Evolutionary conservation across 2,113 vertebrate genomes (phyloP).

Genomic region (Pachypanchax playfairii): DNA sequence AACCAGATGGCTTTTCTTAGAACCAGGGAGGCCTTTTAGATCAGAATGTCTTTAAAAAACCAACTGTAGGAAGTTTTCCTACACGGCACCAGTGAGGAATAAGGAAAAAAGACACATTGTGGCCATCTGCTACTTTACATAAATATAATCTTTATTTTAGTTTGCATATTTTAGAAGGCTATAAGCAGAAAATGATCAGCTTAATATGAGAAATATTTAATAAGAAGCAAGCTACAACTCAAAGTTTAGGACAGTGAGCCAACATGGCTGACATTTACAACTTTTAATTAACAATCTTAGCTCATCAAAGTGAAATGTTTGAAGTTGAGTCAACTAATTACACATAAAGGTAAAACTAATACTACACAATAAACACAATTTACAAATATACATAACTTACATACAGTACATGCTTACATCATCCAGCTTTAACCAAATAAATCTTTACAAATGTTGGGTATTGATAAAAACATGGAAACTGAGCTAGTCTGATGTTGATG

Average conservation of each 20-base stretch:
- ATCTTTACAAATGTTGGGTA: background rate
- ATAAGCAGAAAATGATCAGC: conserved; percentile 17
- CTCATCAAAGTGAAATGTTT: background rate
- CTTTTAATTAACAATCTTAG: background rate
- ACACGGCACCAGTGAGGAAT: background rate
- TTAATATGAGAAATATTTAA: conserved; percentile 20
- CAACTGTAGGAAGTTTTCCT: background rate
- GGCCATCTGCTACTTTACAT: conserved; percentile 26
- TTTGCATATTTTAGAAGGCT: conserved; percentile 33
- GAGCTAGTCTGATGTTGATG: background rate
- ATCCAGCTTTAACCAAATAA: background rate
- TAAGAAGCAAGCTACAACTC: conserved; percentile 8
- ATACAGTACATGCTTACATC: conserved; percentile 17
- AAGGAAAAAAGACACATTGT: background rate
- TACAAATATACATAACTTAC: conserved; percentile 25
- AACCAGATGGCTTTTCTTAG: too few relatives aligned
- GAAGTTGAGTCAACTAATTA: conserved; percentile 14
- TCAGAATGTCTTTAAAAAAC: too few relatives aligned
- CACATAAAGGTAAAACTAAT: conserved; percentile 26
- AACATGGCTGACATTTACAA: conserved; percentile 7
- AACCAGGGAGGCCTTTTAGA: too few relatives aligned
- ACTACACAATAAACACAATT: conserved; percentile 26
- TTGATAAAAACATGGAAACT: background rate
- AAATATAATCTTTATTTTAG: conserved; percentile 69
- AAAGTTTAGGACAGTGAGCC: conserved; percentile 16